Evolutionary conservation across 1,140 invertebrate species (phyloP).

Genomic region (Samia ricini): DNA sequence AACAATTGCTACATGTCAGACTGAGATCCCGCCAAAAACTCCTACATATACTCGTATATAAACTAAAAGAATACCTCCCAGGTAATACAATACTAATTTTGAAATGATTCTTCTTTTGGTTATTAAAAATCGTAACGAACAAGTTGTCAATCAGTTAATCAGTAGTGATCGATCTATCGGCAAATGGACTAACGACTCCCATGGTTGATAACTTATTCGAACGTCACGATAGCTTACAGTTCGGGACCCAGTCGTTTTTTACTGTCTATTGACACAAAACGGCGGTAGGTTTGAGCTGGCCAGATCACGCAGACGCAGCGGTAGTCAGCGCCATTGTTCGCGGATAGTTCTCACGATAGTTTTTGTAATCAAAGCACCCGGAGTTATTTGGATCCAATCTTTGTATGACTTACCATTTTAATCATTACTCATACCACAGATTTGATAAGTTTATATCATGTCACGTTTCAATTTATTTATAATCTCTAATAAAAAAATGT

Average conservation of each 20-base stretch:
- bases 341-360: constrained; percentile 47
- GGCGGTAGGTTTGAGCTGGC: constrained; percentile 24
- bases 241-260: constrained; percentile 29
- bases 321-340: constrained; percentile 39
- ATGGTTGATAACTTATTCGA: constrained; percentile 35
- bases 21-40: too few relatives aligned
- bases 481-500: too few relatives aligned
- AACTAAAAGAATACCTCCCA: too few relatives aligned
- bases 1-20: too few relatives aligned
- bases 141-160: neutral
- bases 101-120: neutral
- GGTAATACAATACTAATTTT: neutral
- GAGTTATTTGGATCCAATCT: constrained; percentile 39
- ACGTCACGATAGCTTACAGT: constrained; percentile 29
- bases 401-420: constrained; percentile 41
- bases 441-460: constrained; percentile 14
- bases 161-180: constrained; percentile 22
- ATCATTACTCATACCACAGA: constrained; percentile 20
- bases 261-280: constrained; percentile 33
- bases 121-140: neutral
- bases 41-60: too few relatives aligned
- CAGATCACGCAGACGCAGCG: constrained; percentile 22
- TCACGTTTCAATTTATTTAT: neutral
- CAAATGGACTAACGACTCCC: constrained; percentile 18
- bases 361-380: constrained; percentile 45